Conservation (phyloP, 1,140 invertebrate genomes). For the Trigoniulus corallinus region DNA sequence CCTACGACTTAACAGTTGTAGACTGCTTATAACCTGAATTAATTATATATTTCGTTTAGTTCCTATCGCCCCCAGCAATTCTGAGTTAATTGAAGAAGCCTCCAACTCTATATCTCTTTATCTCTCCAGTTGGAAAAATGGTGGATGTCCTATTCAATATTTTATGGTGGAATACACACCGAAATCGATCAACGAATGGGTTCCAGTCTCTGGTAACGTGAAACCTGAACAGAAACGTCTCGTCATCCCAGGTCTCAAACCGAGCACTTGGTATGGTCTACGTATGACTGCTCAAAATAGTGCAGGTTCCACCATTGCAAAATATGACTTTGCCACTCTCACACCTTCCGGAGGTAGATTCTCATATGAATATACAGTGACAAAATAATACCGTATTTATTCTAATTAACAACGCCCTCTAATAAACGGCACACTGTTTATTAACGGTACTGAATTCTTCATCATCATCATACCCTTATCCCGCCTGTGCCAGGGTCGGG, state of each 20-base stretch:
- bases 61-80: neutral
- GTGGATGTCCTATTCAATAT: conserved; percentile 25
- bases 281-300: conserved; percentile 79
- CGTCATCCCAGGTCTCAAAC: conserved; percentile 40
- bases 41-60: neutral
- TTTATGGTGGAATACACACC: conserved; percentile 26
- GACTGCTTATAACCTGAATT: neutral
- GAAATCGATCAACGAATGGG: conserved; percentile 17
- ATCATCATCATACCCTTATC: neutral
- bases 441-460: neutral
- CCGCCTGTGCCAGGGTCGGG: no score
- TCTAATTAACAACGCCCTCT: neutral
- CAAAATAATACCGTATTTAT: neutral
- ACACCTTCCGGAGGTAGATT: conserved; percentile 32
- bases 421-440: neutral
- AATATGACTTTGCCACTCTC: conserved; percentile 58
- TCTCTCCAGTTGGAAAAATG: conserved; percentile 24
- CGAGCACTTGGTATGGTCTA: conserved; percentile 70
- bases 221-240: conserved; percentile 10
- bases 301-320: conserved; percentile 66
- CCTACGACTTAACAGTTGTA: neutral
- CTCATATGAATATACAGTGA: neutral
- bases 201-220: conserved; percentile 15
- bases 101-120: conserved; percentile 26
- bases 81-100: conserved; percentile 17